These are phyloP conservation scores for Scaptomyza pallida DNA, from an alignment of 1,140 invertebrate species.

Conservation along the genomic window DNA sequence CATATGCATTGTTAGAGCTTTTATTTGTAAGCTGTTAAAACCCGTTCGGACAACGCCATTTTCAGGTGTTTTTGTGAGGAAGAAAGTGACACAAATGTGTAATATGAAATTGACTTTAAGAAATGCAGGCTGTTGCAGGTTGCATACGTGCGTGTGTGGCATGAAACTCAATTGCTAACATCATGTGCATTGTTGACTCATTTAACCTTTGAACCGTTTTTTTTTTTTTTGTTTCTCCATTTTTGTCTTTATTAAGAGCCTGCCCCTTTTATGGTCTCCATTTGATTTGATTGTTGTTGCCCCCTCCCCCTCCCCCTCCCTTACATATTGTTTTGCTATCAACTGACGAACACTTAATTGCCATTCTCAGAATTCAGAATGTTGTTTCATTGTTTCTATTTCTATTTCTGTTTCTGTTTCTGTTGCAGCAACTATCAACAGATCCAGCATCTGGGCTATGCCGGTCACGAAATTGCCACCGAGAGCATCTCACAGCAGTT, in stretches of 20 bases:
- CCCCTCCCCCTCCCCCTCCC: too few relatives aligned
- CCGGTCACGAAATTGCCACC: conserved; percentile 96
- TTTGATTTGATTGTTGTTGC: conserved; percentile 43
- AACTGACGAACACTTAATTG: conserved; percentile 34
- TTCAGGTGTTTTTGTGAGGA: neutral
- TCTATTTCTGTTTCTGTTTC: conserved; percentile 3
- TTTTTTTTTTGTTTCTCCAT: too few relatives aligned
- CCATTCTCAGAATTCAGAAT: conserved; percentile 16
- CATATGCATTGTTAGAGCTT: neutral
- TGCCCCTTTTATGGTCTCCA: conserved; percentile 14
- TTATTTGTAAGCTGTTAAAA: neutral
- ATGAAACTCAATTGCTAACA: too few relatives aligned
- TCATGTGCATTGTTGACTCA: conserved; percentile 6
- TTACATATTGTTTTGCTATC: too few relatives aligned
- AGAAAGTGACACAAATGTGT: neutral
- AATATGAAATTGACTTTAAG: neutral
- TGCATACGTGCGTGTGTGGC: too few relatives aligned
- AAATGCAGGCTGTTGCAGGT: too few relatives aligned
- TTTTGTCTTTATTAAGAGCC: conserved; percentile 24
- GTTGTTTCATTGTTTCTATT: too few relatives aligned
- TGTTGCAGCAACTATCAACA: conserved; percentile 93
- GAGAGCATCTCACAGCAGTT: conserved; percentile 94
- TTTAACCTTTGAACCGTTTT: conserved; percentile 32
- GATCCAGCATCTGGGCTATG: conserved; percentile 93
- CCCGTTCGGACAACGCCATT: neutral